Evolutionary conservation across 2,113 vertebrate genomes (phyloP).

Genomic region (Petromus typicus): DNA sequence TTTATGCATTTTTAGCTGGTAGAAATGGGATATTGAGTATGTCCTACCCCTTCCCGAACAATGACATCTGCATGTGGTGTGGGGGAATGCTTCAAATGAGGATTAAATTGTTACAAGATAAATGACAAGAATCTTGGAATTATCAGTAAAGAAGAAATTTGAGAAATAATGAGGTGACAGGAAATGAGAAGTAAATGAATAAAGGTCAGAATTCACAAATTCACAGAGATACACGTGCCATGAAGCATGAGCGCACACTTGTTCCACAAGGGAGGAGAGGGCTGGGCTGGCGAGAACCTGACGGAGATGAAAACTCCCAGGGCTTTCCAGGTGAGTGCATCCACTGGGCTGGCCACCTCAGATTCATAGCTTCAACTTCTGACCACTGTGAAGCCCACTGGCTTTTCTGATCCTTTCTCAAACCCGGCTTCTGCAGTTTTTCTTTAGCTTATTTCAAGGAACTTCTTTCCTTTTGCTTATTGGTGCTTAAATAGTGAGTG

Average conservation of each 20-base stretch:
- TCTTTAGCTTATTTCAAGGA: background rate
- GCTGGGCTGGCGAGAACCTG: background rate
- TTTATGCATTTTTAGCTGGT: fast-evolving
- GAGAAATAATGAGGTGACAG: background rate
- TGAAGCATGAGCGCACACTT: background rate
- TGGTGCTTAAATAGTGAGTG: background rate
- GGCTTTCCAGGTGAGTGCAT: background rate
- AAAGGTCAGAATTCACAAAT: background rate
- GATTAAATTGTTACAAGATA: background rate
- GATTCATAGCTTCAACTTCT: background rate
- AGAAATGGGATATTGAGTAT: background rate
- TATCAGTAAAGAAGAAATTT: background rate
- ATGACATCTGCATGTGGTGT: too few relatives aligned
- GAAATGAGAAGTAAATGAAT: background rate
- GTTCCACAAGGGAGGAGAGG: background rate
- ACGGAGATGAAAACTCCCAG: background rate
- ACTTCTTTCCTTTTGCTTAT: background rate
- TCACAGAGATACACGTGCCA: background rate
- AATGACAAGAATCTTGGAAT: background rate
- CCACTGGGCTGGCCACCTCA: background rate
- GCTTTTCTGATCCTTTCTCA: background rate
- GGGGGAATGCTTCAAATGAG: background rate
- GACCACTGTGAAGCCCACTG: fast-evolving
- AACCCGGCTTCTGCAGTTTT: background rate
- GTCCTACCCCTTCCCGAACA: background rate